These are phyloP conservation scores for Daubentonia madagascariensis DNA, from an alignment of 2,113 vertebrate genomes.

Conservation along the genomic window DNA sequence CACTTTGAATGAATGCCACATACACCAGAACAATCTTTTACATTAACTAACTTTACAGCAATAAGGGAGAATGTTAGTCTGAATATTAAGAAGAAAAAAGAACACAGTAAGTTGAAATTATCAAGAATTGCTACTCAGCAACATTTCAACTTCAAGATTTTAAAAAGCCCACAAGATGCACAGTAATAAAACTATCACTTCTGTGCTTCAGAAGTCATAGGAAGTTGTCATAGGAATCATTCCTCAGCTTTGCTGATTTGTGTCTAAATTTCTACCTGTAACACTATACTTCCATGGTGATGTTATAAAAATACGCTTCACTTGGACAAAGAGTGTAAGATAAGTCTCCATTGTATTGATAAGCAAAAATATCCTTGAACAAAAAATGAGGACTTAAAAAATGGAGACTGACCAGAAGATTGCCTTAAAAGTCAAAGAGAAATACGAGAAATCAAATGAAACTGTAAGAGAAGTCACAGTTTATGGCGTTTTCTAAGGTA, in stretches of 20 bases:
- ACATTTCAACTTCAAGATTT: conserved; percentile 22
- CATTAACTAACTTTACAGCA: neutral
- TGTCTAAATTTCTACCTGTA: neutral
- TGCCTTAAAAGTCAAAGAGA: neutral
- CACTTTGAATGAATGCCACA: neutral
- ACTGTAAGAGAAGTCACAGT: neutral
- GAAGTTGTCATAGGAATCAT: neutral
- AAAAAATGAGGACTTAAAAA: neutral
- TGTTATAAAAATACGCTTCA: neutral
- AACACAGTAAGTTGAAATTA: neutral
- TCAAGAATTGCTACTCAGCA: neutral
- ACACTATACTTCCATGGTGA: neutral
- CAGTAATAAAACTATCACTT: neutral
- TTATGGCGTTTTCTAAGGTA: fast-evolving
- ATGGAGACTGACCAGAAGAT: neutral
- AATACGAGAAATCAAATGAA: neutral
- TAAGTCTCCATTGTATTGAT: neutral
- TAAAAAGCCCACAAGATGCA: neutral
- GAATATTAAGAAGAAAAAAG: neutral
- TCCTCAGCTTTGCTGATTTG: neutral
- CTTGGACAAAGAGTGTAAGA: neutral
- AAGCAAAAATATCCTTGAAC: neutral
- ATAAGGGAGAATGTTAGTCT: neutral
- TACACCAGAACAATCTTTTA: neutral
- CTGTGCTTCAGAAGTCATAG: neutral